Conservation (phyloP, 2,113 vertebrate species). For the Chelonoidis abingdonii region DNA sequence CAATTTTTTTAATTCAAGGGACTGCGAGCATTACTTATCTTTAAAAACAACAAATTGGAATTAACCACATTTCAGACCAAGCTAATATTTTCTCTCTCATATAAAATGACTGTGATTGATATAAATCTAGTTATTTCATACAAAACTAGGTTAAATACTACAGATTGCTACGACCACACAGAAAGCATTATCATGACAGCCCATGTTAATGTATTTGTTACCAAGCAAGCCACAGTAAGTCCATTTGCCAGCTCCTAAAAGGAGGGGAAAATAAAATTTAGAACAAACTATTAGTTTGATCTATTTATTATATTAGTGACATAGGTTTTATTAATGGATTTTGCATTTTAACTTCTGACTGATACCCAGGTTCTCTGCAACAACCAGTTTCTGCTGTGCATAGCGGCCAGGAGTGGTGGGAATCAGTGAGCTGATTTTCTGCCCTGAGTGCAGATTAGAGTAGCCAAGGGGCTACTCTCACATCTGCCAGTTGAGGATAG, state of each 20-base stretch:
- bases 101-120: constrained; percentile 67
- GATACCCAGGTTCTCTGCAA: accelerated
- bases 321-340: not conserved
- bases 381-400: accelerated
- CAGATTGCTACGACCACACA: constrained; percentile 68
- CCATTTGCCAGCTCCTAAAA: not conserved
- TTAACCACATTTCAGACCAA: constrained; percentile 70
- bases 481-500: accelerated
- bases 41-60: constrained; percentile 70
- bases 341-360: not conserved
- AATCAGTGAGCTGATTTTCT: not conserved
- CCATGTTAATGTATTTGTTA: not conserved
- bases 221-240: not conserved
- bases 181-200: constrained; percentile 58
- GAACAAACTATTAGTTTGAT: accelerated
- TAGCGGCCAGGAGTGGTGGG: accelerated
- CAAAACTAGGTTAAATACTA: constrained; percentile 71
- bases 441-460: not conserved
- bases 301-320: not conserved
- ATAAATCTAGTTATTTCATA: constrained; percentile 71
- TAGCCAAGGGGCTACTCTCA: not conserved
- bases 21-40: constrained; percentile 60
- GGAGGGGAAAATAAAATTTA: not conserved
- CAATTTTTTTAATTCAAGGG: constrained; percentile 70
- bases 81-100: constrained; percentile 66